Evolutionary conservation across 2,797 vertebrate genomes (phyloP).

Genomic region (Bradypus variegatus): DNA sequence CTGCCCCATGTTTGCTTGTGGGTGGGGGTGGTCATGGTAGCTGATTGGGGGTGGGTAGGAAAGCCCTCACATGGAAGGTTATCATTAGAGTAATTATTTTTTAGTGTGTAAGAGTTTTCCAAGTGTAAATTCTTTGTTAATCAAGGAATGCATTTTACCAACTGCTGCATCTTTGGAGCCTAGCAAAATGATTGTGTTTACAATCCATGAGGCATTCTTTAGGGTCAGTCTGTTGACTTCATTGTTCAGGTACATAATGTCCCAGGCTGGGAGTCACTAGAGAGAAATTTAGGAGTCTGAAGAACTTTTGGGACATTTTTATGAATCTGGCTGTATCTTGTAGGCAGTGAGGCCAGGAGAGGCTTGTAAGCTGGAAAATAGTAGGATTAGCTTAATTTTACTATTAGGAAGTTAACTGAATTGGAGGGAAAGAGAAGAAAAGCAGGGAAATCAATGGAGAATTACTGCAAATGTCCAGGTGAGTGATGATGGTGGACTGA

Average conservation of each 20-base stretch:
- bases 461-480: background rate
- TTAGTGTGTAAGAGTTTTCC: background rate
- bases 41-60: background rate
- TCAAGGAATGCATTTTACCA: background rate
- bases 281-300: constrained; percentile 18
- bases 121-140: background rate
- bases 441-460: background rate
- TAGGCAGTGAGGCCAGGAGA: background rate
- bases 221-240: background rate
- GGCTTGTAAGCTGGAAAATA: background rate
- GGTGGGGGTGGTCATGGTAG: background rate
- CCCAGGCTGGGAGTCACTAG: background rate
- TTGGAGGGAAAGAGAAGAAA: background rate
- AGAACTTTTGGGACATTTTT: background rate
- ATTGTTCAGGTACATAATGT: background rate
- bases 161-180: background rate
- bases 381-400: background rate
- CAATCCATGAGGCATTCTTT: background rate
- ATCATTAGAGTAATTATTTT: background rate
- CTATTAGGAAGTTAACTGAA: background rate
- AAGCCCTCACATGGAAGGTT: background rate
- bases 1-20: background rate
- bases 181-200: background rate
- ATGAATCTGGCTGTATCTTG: background rate
- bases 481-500: background rate